Percentiles rank a stretch among this genome's conserved stretches.
These are phyloP conservation scores for Cuniculus paca DNA, from an alignment of 2,797 vertebrate species.

Conservation along the genomic window DNA sequence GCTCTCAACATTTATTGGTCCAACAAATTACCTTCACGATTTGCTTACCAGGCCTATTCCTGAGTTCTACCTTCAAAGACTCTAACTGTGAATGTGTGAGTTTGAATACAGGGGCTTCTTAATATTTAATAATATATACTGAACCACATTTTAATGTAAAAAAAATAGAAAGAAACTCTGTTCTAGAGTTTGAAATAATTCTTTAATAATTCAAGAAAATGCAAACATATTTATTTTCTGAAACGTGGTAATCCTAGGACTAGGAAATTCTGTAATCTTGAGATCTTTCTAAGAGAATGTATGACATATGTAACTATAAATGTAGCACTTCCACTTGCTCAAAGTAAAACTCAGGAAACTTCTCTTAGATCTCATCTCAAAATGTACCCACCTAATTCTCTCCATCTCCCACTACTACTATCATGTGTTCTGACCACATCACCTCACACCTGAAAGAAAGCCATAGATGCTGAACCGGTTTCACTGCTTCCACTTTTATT, in stretches of 20 bases:
- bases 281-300: background rate
- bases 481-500: background rate
- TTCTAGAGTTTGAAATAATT: background rate
- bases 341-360: background rate
- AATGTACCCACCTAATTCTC: background rate
- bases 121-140: background rate
- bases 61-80: background rate
- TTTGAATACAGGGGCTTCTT: background rate
- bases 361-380: background rate
- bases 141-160: background rate
- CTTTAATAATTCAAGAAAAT: slow-evolving; percentile 2
- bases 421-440: background rate
- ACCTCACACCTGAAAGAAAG: background rate
- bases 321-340: background rate
- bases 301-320: background rate
- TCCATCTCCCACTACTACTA: background rate
- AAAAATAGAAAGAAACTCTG: background rate
- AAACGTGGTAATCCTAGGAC: background rate
- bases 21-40: background rate
- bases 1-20: background rate
- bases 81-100: background rate
- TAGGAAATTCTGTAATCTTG: background rate
- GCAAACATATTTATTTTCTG: background rate
- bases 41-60: background rate
- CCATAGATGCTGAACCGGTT: background rate